Evolutionary conservation across 2,113 vertebrate genomes (phyloP).

Genomic region (Paradisaea rubra): DNA sequence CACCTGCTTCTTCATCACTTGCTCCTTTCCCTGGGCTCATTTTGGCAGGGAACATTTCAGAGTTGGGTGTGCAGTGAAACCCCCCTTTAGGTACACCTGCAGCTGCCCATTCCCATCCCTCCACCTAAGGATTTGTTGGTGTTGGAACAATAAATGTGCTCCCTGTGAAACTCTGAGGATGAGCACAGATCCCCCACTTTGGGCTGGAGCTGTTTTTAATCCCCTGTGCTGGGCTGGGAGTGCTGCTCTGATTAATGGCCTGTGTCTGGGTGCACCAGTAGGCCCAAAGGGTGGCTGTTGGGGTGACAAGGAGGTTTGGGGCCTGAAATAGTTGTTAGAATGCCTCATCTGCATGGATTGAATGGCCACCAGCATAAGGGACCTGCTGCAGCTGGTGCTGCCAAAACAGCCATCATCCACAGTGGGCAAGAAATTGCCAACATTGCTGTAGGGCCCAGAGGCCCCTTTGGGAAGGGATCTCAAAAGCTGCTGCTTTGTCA

Average conservation of each 20-base stretch:
- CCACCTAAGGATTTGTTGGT: not conserved
- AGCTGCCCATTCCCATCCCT: not conserved
- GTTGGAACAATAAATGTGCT: not conserved
- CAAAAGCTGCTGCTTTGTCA: not conserved
- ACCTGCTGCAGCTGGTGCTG: not conserved
- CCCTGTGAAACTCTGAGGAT: not conserved
- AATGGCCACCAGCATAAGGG: not conserved
- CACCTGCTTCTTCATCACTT: not conserved
- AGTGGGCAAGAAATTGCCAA: accelerated
- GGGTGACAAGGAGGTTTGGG: not conserved
- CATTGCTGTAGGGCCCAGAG: not conserved
- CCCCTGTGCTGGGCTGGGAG: not conserved
- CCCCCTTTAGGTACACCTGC: accelerated
- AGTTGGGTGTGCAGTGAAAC: not conserved
- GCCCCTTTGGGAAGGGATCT: not conserved
- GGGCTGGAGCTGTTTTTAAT: not conserved
- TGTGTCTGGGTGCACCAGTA: not conserved
- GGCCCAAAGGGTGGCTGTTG: not conserved
- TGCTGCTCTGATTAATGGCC: not conserved
- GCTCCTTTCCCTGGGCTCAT: accelerated
- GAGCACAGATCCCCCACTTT: not conserved
- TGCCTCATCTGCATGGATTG: not conserved
- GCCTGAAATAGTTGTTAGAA: not conserved
- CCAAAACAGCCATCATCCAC: accelerated
- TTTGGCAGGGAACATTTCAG: not conserved